phyloP scores from a whole-genome alignment of 2,113 vertebrate genomes.

The Archilochus colubris region DNA sequence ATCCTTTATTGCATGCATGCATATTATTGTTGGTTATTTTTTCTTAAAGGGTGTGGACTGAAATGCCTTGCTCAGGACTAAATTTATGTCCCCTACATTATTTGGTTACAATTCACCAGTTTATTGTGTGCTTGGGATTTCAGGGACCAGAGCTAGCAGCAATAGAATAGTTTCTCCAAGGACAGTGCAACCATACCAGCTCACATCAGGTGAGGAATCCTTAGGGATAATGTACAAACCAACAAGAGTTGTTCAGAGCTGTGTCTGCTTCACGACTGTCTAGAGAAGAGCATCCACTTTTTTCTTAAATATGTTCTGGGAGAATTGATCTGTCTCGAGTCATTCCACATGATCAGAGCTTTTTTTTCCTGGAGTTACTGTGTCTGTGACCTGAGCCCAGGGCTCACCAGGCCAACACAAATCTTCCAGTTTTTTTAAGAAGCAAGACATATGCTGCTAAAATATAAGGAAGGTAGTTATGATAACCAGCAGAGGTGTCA shows the following conservation, averaged over 20 bases:
- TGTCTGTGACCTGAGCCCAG: not conserved
- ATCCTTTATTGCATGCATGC: not conserved
- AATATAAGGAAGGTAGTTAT: not conserved
- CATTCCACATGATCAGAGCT: not conserved
- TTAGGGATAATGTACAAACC: not conserved
- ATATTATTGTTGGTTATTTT: not conserved
- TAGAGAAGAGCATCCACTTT: not conserved
- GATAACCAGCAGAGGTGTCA: not conserved
- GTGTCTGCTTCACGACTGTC: not conserved
- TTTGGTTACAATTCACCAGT: not conserved
- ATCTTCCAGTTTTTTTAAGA: not conserved
- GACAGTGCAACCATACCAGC: not conserved
- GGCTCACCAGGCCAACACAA: fast-evolving
- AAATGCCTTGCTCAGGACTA: not conserved
- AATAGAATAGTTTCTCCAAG: not conserved
- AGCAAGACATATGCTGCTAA: not conserved
- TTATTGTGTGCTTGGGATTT: not conserved
- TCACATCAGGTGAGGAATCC: not conserved
- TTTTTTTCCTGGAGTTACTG: not conserved
- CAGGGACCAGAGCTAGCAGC: not conserved
- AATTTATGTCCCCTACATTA: not conserved
- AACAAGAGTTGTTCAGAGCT: not conserved
- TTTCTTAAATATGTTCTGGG: not conserved
- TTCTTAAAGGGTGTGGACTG: not conserved
- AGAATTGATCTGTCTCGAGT: not conserved